phyloP scores from a whole-genome alignment of 2,888 invertebrate genomes.

The Trissolcus japonicus region DNA sequence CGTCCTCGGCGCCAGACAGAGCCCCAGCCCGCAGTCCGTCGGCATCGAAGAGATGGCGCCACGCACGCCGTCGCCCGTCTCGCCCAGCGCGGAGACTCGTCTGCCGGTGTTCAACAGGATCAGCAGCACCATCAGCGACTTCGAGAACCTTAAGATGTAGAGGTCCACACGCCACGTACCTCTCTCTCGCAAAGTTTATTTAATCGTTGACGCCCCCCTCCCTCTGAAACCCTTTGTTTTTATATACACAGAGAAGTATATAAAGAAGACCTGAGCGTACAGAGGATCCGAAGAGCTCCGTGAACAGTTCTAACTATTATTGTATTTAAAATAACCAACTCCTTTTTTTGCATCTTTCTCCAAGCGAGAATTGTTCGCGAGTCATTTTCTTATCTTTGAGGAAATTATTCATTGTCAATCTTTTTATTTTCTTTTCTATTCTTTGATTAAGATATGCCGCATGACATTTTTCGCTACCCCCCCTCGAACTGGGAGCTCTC shows the following conservation, averaged over 20 bases:
- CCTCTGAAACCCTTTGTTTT: conserved; percentile 13
- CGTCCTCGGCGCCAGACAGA: conserved; percentile 76
- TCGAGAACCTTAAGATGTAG: conserved; percentile 71
- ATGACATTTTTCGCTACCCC: background rate
- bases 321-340: conserved; percentile 19
- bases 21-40: conserved; percentile 75
- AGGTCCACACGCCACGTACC: background rate
- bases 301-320: conserved; percentile 7
- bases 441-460: background rate
- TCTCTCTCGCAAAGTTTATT: background rate
- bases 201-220: conserved; percentile 23
- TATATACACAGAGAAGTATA: conserved; percentile 31
- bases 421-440: background rate
- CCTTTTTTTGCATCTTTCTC: background rate
- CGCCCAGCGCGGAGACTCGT: conserved; percentile 80
- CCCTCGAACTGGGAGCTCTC: background rate
- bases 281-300: conserved; percentile 11
- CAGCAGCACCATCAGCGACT: conserved; percentile 77
- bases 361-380: no score
- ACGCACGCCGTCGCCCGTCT: conserved; percentile 69
- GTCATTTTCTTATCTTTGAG: no score
- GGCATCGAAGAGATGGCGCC: conserved; percentile 63
- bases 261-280: conserved; percentile 29
- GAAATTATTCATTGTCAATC: no score
- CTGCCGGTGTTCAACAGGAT: conserved; percentile 89